Percentiles rank a stretch among this genome's conserved stretches.
These are phyloP conservation scores for Cenopis cana DNA, from an alignment of 2,888 invertebrate genomes.

Conservation along the genomic window DNA sequence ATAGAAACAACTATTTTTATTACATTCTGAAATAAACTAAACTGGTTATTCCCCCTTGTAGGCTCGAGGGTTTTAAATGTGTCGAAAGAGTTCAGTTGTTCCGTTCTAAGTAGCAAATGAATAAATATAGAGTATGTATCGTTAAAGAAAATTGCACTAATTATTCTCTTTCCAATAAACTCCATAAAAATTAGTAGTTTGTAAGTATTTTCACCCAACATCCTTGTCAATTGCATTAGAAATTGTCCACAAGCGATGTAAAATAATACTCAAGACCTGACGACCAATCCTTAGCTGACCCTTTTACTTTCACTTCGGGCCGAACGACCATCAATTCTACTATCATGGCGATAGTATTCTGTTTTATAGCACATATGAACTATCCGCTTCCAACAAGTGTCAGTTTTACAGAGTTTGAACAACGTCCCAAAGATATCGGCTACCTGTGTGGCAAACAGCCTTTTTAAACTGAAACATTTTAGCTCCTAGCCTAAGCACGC, in stretches of 20 bases:
- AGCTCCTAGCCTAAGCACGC: not conserved
- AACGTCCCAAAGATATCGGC: constrained; percentile 47
- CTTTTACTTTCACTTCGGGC: constrained; percentile 31
- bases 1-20: constrained; percentile 80
- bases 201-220: not conserved
- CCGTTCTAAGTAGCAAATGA: not conserved
- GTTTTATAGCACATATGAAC: constrained; percentile 44
- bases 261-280: not conserved
- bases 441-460: constrained; percentile 50
- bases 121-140: not conserved
- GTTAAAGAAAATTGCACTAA: not conserved
- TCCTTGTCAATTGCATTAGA: not conserved
- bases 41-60: constrained; percentile 29
- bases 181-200: not conserved
- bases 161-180: not conserved
- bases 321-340: constrained; percentile 38
- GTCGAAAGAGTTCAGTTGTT: constrained; percentile 9
- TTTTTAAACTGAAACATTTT: constrained; percentile 1
- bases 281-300: constrained; percentile 24
- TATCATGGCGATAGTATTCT: constrained; percentile 39
- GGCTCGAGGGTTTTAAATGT: not conserved
- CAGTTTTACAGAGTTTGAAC: constrained; percentile 55
- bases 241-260: not conserved
- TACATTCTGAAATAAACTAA: constrained; percentile 65
- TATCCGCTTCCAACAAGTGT: constrained; percentile 62